These are phyloP conservation scores for Cyprinus carpio DNA, from an alignment of 2,113 vertebrate species.

Conservation along the genomic window DNA sequence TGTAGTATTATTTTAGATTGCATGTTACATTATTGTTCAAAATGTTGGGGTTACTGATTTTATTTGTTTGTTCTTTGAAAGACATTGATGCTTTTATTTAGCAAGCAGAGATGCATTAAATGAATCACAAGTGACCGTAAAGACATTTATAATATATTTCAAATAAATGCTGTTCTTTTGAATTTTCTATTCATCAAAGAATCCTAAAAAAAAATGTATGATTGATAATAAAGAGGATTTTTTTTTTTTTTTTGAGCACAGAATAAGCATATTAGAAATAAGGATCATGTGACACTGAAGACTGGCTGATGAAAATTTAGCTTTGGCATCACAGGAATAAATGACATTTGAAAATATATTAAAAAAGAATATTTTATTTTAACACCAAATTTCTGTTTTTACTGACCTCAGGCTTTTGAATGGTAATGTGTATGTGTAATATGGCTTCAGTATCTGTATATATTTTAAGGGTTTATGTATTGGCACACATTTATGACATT, in stretches of 20 bases:
- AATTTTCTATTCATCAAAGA: not conserved
- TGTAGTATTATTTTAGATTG: no score
- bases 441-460: not conserved
- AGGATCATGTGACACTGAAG: no score
- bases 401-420: not conserved
- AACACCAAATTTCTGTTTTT: not conserved
- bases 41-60: no score
- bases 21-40: not conserved
- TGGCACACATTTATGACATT: not conserved
- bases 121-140: not conserved
- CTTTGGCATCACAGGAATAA: no score
- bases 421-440: not conserved
- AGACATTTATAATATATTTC: not conserved
- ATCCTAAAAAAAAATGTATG: not conserved
- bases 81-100: not conserved
- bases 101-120: not conserved
- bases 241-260: not conserved
- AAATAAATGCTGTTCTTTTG: not conserved
- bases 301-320: no score
- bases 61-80: not conserved
- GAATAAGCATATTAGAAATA: not conserved
- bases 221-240: no score
- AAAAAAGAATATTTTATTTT: no score
- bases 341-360: no score
- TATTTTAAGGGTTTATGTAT: not conserved